Percentiles rank a stretch among this genome's conserved stretches.
These are phyloP conservation scores for Stenopsyche tienmushanensis DNA, from an alignment of 1,140 invertebrate genomes.

Conservation along the genomic window DNA sequence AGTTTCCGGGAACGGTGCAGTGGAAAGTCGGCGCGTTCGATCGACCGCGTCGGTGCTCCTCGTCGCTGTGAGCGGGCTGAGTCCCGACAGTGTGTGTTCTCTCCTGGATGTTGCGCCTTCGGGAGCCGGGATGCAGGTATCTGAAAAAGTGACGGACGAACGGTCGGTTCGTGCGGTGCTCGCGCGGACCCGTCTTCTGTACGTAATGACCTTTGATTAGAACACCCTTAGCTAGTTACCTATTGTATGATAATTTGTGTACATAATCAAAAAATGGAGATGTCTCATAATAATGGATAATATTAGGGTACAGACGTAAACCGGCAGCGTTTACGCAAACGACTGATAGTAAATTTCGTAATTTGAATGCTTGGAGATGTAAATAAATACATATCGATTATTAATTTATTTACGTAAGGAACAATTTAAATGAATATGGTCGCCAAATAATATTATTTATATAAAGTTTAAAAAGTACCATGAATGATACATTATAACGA, in stretches of 20 bases:
- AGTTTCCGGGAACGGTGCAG: slow-evolving; percentile 12
- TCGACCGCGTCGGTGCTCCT: background rate
- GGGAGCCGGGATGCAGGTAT: too few species aligned
- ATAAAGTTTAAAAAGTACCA: slow-evolving; percentile 39
- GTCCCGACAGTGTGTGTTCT: too few species aligned
- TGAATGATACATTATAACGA: slow-evolving; percentile 31
- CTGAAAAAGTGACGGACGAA: slow-evolving; percentile 19
- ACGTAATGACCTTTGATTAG: slow-evolving; percentile 40
- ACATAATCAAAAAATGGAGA: slow-evolving; percentile 30
- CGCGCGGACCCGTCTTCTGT: slow-evolving; percentile 32
- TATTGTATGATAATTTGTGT: slow-evolving; percentile 39
- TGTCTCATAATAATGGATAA: slow-evolving; percentile 38
- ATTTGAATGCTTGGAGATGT: slow-evolving; percentile 40
- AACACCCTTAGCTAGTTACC: slow-evolving; percentile 40
- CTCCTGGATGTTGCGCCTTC: too few species aligned
- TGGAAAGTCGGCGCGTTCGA: slow-evolving; percentile 1
- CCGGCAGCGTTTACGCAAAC: slow-evolving; percentile 39
- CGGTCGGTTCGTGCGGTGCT: slow-evolving; percentile 6
- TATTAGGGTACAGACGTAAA: slow-evolving; percentile 41
- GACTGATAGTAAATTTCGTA: slow-evolving; percentile 43
- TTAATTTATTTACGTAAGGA: slow-evolving; percentile 41
- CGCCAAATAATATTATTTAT: slow-evolving; percentile 43
- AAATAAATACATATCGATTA: slow-evolving; percentile 27
- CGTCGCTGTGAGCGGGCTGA: slow-evolving; percentile 26
- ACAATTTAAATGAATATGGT: slow-evolving; percentile 40